Evolutionary conservation across 2,888 invertebrate genomes (phyloP), one percentile per base, ranked within the genome.

Genomic region (Aquatica leii): DNA sequence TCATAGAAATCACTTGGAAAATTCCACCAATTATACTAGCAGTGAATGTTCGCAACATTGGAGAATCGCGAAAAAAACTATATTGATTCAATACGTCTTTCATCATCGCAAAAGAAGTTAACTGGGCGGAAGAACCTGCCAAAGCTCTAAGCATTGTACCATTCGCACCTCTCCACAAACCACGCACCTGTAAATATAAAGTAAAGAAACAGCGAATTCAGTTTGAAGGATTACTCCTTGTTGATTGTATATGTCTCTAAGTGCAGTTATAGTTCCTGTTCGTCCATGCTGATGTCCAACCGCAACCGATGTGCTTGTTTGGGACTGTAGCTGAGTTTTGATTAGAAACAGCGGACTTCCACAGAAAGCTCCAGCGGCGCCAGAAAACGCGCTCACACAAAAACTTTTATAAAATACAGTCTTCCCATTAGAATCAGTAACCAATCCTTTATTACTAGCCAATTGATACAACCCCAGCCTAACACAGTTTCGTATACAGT

Each of bases 241-340:
- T 48, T 77, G 82, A 1, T 60, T 81, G 73, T 85, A 86, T 62
- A 88, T 87, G 14, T 78, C 81, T 20, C 71, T 71, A 49, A 87
- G 75, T 0, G 86, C 88, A 52, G 83, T 79, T 8, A 82, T 43
- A 71, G 85, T 84, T 2, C 91, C 88, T 68, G 77, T 82, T 78
- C 94, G 92, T 6, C 84, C 81, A 79, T 95, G 93, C 77, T 95
- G 95, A 76, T 89, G 86, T 0, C 95, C 96, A 0, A 95, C 95
- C 9, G 95, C 94, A 71, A 94, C 93, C 49, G 86, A 84, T 8
- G 86, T 84, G 40, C 87, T 87, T 0, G 93, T 87, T 67, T 88
- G 86, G 0, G 94, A 87, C 77, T 95, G 95, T 56, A 95, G 84
- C 75, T 95, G 95, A 0, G 93, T 94, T 83, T 95, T 96, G n/a